A percentile compares a stretch with the other conserved stretches of the same genome.
phyloP scores from a whole-genome alignment of 2,797 vertebrate genomes.

The Myotis daubentonii region DNA sequence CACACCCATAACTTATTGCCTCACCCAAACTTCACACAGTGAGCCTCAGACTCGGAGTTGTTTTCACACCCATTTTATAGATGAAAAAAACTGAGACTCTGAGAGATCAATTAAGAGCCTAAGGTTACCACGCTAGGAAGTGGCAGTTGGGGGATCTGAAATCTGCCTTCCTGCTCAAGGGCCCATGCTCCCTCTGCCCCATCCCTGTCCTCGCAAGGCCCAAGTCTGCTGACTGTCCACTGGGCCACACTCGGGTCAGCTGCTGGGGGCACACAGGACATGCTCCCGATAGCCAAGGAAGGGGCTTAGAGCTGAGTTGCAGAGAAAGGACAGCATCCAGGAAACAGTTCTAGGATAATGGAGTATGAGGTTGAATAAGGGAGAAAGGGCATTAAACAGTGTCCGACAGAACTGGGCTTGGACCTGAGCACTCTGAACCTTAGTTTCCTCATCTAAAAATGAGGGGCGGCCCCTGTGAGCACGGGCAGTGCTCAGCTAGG shows the following conservation, averaged over 20 bases:
- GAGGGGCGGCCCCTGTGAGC: not conserved
- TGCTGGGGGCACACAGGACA: not conserved
- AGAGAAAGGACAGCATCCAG: not conserved
- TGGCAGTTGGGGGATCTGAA: not conserved
- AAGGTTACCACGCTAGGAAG: not conserved
- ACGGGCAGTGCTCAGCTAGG: too few relatives aligned
- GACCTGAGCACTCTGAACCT: not conserved
- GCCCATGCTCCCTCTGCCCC: not conserved
- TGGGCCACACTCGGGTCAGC: accelerated
- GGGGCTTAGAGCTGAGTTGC: not conserved
- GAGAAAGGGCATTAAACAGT: not conserved
- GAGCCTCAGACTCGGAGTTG: not conserved
- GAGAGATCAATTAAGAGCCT: not conserved
- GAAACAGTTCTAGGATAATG: not conserved
- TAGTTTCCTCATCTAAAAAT: not conserved
- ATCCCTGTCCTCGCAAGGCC: not conserved
- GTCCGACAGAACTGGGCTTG: not conserved
- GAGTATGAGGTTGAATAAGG: not conserved
- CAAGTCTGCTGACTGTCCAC: not conserved
- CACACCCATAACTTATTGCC: not conserved
- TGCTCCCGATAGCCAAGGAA: not conserved
- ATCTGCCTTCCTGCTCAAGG: not conserved
- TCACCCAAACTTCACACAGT: not conserved
- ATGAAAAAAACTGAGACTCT: not conserved
- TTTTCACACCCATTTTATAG: not conserved